These are phyloP conservation scores for Uromys caudimaculatus DNA, from an alignment of 2,797 vertebrate species.

Conservation along the genomic window DNA sequence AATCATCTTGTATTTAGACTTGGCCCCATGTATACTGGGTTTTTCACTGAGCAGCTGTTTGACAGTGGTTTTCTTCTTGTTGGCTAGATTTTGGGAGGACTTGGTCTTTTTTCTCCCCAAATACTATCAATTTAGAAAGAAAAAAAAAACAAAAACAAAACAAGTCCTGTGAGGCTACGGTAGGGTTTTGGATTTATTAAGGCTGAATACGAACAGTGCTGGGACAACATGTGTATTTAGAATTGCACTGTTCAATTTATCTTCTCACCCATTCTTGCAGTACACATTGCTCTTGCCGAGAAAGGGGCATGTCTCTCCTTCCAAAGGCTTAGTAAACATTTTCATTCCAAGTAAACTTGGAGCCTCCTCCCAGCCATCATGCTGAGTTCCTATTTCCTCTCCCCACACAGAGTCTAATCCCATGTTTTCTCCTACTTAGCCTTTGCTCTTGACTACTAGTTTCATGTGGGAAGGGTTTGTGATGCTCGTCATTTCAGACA, in stretches of 20 bases:
- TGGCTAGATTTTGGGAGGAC: background rate
- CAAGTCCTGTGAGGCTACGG: background rate
- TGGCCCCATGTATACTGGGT: background rate
- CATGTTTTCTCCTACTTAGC: background rate
- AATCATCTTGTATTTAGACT: background rate
- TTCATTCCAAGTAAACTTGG: too few relatives aligned
- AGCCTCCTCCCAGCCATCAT: background rate
- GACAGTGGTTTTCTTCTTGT: background rate
- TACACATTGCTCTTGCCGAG: background rate
- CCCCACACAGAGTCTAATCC: background rate
- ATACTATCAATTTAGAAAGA: background rate
- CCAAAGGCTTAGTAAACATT: background rate
- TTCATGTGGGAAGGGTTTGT: background rate
- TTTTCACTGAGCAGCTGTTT: background rate
- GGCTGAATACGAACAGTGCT: background rate
- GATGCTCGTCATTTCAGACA: background rate
- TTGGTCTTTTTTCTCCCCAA: conserved; percentile 25
- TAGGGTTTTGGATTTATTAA: background rate
- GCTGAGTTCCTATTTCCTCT: background rate
- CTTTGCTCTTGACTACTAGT: background rate
- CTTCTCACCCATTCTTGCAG: background rate
- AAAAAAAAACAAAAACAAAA: background rate
- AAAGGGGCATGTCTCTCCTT: background rate
- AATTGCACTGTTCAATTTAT: background rate
- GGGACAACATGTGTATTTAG: background rate